These are phyloP conservation scores for Psilopogon haemacephalus DNA, from an alignment of 2,113 vertebrate genomes.

Conservation along the genomic window DNA sequence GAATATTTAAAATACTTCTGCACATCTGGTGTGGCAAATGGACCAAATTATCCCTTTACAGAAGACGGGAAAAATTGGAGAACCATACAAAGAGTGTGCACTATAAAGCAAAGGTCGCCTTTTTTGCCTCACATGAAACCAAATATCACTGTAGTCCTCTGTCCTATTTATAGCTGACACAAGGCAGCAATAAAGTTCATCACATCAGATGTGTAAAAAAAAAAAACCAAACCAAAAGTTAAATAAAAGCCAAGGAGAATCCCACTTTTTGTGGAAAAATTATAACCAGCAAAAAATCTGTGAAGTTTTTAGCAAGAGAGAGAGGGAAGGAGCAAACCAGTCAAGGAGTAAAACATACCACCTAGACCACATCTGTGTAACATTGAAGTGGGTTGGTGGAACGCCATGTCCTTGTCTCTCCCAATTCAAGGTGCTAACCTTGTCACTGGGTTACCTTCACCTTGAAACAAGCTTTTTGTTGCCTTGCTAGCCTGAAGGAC, in stretches of 20 bases:
- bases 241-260: background rate
- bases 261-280: background rate
- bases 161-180: conserved; percentile 24
- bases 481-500: background rate
- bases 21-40: conserved; percentile 62
- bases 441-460: background rate
- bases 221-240: too few species aligned
- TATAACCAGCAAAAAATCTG: background rate
- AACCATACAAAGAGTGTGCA: background rate
- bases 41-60: conserved; percentile 47
- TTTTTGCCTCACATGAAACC: conserved; percentile 7
- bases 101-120: background rate
- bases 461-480: background rate
- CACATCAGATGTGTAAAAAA: conserved; percentile 12
- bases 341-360: background rate
- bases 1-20: conserved; percentile 67
- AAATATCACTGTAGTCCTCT: background rate
- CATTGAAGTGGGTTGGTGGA: background rate
- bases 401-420: background rate
- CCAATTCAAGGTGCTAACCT: background rate
- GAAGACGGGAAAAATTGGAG: background rate
- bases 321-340: background rate
- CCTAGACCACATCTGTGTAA: background rate
- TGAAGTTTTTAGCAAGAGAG: background rate
- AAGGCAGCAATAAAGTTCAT: background rate